Conservation (phyloP, 2,113 vertebrate species). For the Pelecanus crispus region DNA sequence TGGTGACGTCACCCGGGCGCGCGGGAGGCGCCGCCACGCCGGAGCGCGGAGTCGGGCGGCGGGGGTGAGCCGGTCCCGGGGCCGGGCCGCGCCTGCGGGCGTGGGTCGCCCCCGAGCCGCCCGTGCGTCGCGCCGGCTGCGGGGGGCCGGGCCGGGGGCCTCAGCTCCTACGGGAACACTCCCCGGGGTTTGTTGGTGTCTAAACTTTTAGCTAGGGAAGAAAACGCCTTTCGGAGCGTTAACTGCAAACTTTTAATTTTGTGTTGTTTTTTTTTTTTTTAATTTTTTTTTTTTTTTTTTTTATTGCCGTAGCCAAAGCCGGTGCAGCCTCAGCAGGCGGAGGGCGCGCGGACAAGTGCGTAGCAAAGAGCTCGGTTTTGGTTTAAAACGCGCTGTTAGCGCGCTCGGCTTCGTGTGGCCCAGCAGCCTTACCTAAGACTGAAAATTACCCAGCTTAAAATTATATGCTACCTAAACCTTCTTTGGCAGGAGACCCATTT, state of each 20-base stretch:
- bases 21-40: neutral
- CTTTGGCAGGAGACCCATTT: neutral
- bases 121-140: neutral
- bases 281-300: too few species aligned
- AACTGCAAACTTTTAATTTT: neutral
- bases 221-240: neutral
- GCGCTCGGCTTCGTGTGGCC: neutral
- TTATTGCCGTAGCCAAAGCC: neutral
- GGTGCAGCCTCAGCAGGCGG: neutral
- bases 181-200: fast-evolving
- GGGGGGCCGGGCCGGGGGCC: neutral
- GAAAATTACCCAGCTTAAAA: neutral
- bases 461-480: fast-evolving
- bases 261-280: too few species aligned
- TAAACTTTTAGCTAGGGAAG: neutral
- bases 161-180: neutral
- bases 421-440: neutral
- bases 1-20: constrained; percentile 6
- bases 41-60: neutral
- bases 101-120: neutral
- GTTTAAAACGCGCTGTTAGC: neutral
- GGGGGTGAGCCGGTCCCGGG: neutral
- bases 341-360: fast-evolving
- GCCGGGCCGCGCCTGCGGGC: neutral
- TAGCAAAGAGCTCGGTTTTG: neutral